Base-by-base conservation (phyloP, 2,113 vertebrate genomes). In the Eleginops maclovinus region DNA sequence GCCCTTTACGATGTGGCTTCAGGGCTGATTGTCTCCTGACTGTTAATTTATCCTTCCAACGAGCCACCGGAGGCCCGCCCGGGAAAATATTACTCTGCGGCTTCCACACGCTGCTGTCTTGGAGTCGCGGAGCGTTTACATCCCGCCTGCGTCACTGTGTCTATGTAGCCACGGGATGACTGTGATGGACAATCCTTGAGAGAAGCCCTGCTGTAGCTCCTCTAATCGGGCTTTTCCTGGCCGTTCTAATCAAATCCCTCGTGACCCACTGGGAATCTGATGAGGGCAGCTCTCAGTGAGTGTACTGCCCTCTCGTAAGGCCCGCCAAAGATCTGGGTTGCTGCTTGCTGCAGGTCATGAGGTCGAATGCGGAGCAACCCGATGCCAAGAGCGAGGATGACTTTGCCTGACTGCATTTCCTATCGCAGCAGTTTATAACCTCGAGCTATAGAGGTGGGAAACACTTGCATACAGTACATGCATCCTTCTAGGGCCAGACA, bases 1-100 rank as follows among this genome's bases (percentile, higher is more conserved):
- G 64, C 77, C 75, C 65, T 86, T 91, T 89, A 87, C 84, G 86
- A 66, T 74, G 79, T 79, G 77, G 86, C 87, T 87, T 54, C 60
- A 73, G 75, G 82, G 69, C 69, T 77, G 86, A 91, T 89, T 77
- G 85, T 91, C 85, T 89, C 73, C 68, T 72, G 82, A 86, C 82
- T 85, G 77, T 87, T 89, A 87, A 89, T 91, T 87, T 79, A 86
- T 85, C 79, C 81, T 73, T 69, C 61, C 88, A 93, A 93, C 65
- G 62, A 92, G 89, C 72, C 90, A 87, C 79, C 16, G 4, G 77
- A 87, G 88, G 82, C 65, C 66, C 2, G 3, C 65, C 75, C 55
- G 47, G 66, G 21, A 72, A 76, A 76, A 75, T 31, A 67, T 69
- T 43, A 31, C 87, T 72, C 53, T 9, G 36, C 64, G 74, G 72